Evolutionary conservation across 2,888 invertebrate species (phyloP).

Genomic region (Oxycera nigricornis): DNA sequence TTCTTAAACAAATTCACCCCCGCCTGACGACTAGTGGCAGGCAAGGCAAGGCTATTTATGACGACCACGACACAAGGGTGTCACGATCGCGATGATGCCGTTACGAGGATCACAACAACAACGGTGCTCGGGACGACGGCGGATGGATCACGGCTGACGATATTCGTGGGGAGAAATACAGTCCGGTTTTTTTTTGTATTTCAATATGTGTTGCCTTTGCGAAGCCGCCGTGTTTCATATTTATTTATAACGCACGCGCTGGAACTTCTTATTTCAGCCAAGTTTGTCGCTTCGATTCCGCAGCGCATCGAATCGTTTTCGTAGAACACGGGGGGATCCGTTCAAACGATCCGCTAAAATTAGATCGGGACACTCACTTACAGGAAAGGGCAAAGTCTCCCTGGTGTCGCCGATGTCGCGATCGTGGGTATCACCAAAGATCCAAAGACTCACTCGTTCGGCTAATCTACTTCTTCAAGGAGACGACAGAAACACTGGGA

Average conservation of each 20-base stretch:
- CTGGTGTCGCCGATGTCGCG: not conserved
- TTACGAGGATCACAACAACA: not conserved
- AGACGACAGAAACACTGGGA: not conserved
- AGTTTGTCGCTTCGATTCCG: not conserved
- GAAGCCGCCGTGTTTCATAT: conserved; percentile 29
- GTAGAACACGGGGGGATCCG: conserved; percentile 12
- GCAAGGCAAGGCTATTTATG: not conserved
- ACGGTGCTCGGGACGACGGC: not conserved
- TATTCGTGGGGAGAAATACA: not conserved
- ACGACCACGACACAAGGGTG: conserved; percentile 7
- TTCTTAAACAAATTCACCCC: not conserved
- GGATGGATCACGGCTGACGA: not conserved
- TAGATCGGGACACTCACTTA: conserved; percentile 24
- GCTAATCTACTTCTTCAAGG: not conserved
- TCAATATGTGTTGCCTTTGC: not conserved
- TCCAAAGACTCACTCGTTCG: not conserved
- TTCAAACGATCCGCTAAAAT: conserved; percentile 20
- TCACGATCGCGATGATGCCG: conserved; percentile 18
- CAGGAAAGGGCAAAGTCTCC: conserved; percentile 33
- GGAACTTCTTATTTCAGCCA: conserved; percentile 12
- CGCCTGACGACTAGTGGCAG: not conserved
- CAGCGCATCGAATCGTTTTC: conserved; percentile 22
- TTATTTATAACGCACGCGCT: conserved; percentile 34
- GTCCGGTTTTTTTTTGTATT: not conserved
- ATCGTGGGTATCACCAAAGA: not conserved